Conservation (phyloP, 2,113 vertebrate species). For the Clarias gariepinus region DNA sequence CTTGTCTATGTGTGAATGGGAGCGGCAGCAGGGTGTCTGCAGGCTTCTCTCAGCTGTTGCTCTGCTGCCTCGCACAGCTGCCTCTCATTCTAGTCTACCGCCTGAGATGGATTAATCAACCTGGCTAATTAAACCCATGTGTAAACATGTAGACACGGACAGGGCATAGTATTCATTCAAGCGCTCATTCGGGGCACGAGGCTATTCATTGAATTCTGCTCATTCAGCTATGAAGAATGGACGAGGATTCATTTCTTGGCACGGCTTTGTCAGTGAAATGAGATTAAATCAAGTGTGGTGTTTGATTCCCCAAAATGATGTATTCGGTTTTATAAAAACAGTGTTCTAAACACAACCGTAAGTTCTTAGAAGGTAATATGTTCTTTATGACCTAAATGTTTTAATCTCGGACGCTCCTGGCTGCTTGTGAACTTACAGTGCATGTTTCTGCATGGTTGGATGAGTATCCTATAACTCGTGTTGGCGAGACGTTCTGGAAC, state of each 20-base stretch:
- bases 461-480: conserved; percentile 9
- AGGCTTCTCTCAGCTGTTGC: conserved; percentile 42
- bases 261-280: not conserved
- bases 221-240: not conserved
- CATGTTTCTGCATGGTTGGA: not conserved
- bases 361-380: not conserved
- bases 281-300: not conserved
- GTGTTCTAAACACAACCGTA: not conserved
- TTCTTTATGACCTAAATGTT: not conserved
- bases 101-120: conserved; percentile 37
- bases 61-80: conserved; percentile 31
- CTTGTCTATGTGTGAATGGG: conserved; percentile 36
- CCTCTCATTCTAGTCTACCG: conserved; percentile 1
- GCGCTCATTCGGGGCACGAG: conserved; percentile 2
- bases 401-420: not conserved
- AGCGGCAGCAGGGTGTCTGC: conserved; percentile 36
- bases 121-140: conserved; percentile 35
- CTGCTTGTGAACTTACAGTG: not conserved
- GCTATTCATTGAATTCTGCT: conserved; percentile 8
- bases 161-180: conserved; percentile 21
- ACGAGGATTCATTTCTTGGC: not conserved
- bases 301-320: not conserved
- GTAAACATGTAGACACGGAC: conserved; percentile 19
- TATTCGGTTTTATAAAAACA: not conserved
- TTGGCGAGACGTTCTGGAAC: conserved; percentile 26